These are phyloP conservation scores for Siniperca obscura DNA, from an alignment of 2,797 vertebrate genomes.

Conservation along the genomic window DNA sequence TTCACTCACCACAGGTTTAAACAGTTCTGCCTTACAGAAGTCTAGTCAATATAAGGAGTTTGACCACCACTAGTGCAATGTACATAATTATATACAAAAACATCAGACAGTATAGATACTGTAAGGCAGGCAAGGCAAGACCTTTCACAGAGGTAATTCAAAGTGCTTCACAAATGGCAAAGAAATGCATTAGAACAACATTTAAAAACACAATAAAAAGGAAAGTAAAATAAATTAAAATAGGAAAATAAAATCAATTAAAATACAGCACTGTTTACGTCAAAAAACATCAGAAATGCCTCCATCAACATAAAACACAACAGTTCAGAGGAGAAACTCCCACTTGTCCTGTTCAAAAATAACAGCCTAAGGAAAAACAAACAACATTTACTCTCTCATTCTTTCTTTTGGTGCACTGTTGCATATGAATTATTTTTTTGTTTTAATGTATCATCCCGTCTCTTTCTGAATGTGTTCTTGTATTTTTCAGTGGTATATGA, in stretches of 20 bases:
- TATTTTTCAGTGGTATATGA: conserved; percentile 96
- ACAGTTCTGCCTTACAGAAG: background rate
- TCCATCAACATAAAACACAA: conserved; percentile 13
- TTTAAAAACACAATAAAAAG: background rate
- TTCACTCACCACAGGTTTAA: conserved; percentile 16
- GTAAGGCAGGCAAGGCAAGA: background rate
- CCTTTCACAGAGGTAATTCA: background rate
- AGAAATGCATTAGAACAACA: background rate
- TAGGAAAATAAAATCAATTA: background rate
- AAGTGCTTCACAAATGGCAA: background rate
- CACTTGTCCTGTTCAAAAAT: background rate
- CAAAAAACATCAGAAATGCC: background rate
- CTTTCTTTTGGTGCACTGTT: background rate
- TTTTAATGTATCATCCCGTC: background rate
- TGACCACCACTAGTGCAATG: background rate
- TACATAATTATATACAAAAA: background rate
- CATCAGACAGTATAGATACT: background rate
- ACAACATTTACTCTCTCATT: background rate
- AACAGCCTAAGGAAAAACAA: conserved; percentile 3
- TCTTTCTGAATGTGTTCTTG: background rate
- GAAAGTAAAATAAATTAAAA: background rate
- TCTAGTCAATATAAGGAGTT: conserved; percentile 24
- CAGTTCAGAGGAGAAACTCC: background rate
- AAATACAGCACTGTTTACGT: background rate
- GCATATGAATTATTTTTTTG: background rate